Conservation (phyloP, 2,888 invertebrate species). For the Dasypolia templi region DNA sequence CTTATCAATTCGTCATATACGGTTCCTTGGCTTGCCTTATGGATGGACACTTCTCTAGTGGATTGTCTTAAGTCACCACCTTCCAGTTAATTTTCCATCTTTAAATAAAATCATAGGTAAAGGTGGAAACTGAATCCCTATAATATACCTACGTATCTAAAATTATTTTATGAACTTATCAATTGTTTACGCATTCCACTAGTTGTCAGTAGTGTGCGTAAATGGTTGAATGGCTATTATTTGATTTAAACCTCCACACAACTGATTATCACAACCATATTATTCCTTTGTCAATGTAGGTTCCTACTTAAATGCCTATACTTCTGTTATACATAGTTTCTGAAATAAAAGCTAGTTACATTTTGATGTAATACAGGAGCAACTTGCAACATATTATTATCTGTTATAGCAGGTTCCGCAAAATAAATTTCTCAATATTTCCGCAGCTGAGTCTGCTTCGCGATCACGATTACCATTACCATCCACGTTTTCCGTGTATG, state of each 20-base stretch:
- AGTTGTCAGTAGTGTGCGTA: not conserved
- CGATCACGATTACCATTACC: slow-evolving; percentile 11
- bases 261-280: not conserved
- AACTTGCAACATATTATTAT: not conserved
- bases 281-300: not conserved
- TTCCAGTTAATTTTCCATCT: not conserved
- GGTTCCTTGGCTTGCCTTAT: not conserved
- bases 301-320: not conserved
- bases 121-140: not conserved
- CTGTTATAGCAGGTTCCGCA: slow-evolving; percentile 7
- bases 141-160: not conserved
- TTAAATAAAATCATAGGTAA: not conserved
- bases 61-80: too few relatives aligned
- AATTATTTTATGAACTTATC: not conserved
- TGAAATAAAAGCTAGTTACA: slow-evolving; percentile 6
- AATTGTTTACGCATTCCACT: not conserved
- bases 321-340: not conserved
- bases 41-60: not conserved
- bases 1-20: not conserved
- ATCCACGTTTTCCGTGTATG: slow-evolving; percentile 18
- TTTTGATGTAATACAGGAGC: not conserved
- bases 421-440: slow-evolving; percentile 27
- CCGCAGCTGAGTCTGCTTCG: slow-evolving; percentile 1
- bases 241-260: not conserved
- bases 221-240: not conserved